Base-by-base conservation (phyloP, 2,113 vertebrate species). In the Seriola rivoliana region DNA sequence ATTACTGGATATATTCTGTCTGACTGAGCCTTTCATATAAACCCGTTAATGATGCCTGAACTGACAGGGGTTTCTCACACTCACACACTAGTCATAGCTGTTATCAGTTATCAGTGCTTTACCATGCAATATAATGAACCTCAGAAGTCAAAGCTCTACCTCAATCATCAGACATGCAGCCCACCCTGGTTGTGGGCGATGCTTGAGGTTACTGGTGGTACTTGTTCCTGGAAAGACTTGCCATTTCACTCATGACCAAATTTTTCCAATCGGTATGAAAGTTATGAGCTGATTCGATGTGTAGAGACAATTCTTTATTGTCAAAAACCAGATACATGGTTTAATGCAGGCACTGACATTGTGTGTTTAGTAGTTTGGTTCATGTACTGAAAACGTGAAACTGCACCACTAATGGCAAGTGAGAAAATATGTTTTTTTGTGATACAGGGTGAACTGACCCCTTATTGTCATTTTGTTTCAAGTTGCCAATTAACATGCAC, bases 1-100 rank as follows among this genome's bases (percentile, higher is more conserved):
- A 29, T 70, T 66, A 80, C 64, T 46, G 44, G 23, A 54, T 55
- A 8, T 11, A 34, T 57, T 21, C 36, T 11, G 21, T 69, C 52
- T 55, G 67, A 74, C 16, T 66, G 44, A 55, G 44, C 8, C 52
- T 66, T 82, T 75, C 25, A 79, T 54, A 55, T 17, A 8, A 60
- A n/a, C 32, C 36, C 4, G 52, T 42, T n/a, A 57, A 50, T 46
- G 29, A 42, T 40, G 32, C 9, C 14, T 3, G 42, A 38, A n/a
- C 34, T 40, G 3, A 58, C 17, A 4, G 19, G 17, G 4, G 50
- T 25, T 68, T 57, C 52, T 52, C 67, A 63, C 34, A 14, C 23
- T 63, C 52, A 34, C 32, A 12, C 58, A 9, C 38, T 2, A 1
- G 13, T 32, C 52, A 58, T 34, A 71, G 60, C 44, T 46, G 60